Percentiles rank a stretch among this genome's conserved stretches.
Conservation (phyloP, 2,113 vertebrate species). For the Amazona guildingii region DNA sequence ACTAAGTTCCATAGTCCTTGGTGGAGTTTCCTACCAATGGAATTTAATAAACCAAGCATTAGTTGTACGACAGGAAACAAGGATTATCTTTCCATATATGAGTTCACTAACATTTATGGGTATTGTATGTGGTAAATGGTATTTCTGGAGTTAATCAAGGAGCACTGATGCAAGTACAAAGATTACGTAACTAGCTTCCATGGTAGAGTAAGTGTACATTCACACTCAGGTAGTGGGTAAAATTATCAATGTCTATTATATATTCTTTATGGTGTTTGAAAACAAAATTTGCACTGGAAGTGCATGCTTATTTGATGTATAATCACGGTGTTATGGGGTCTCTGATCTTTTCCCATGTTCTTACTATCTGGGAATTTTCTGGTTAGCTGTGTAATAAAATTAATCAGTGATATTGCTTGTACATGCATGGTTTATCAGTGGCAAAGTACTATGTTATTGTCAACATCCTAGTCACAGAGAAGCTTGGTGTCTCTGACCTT, state of each 20-base stretch:
- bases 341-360: not conserved
- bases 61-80: not conserved
- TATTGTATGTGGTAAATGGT: not conserved
- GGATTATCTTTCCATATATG: not conserved
- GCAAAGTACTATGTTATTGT: constrained; percentile 20
- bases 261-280: not conserved
- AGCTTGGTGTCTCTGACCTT: constrained; percentile 69
- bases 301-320: not conserved
- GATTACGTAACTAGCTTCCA: not conserved
- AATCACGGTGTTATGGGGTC: not conserved
- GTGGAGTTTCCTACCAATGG: not conserved
- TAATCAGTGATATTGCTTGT: not conserved
- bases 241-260: not conserved
- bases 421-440: not conserved
- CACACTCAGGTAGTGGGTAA: not conserved
- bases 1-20: not conserved
- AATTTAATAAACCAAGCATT: not conserved
- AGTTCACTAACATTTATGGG: not conserved
- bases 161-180: not conserved
- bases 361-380: not conserved
- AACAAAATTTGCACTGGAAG: not conserved
- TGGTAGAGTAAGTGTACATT: not conserved
- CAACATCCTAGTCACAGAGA: constrained; percentile 38
- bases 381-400: not conserved
- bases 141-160: not conserved